Base-by-base conservation (phyloP, 2,888 invertebrate species). In the Oxyscelio sp. region DNA sequence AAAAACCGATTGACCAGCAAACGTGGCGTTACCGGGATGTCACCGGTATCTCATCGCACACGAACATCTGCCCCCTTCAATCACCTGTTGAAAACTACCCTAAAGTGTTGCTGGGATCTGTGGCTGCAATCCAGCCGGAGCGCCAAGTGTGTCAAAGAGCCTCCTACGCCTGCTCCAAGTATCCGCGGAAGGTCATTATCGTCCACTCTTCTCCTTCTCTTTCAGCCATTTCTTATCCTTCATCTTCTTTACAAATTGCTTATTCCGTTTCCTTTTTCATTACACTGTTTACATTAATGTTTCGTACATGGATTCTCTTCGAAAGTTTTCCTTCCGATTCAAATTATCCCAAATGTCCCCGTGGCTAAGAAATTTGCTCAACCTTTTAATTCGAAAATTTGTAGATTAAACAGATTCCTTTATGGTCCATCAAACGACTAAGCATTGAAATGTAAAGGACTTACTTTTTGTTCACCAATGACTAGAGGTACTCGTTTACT, bases 81-180 rank as follows among this genome's bases (percentile, higher is more conserved):
- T 94, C 92, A 93, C 93, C 88, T 87, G 89, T 84, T 90, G 85
- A 90, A 92, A 92, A 94, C 94, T 94, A 93, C 94, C 91, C 90
- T 90, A 89, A 88, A 87, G 88, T 85, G 88, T 88, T 89, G 90
- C 89, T 90, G 88, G 89, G 89, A 87, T 83, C 84, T 84, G 85
- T 84, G 90, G 90, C 89, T 91, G 90, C 91, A 90, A 91, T 92
- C 91, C 92, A 92, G 90, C 89, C 90, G 82, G 90, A 90, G 90
- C 90, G 90, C 91, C 92, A 94, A 94, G 94, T 94, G 90, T 94
- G 94, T 94, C 94, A 94, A 91, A 93, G 91, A 89, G 90, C 90
- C 94, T 94, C 94, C 94, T 94, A 93, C 94, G 93, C 92, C 91
- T 80, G 74, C 88, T 77, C 31, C 90, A 83, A 83, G 85, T 89